Conservation (phyloP, 2,888 invertebrate genomes). For the Cryptus viduatorius region DNA sequence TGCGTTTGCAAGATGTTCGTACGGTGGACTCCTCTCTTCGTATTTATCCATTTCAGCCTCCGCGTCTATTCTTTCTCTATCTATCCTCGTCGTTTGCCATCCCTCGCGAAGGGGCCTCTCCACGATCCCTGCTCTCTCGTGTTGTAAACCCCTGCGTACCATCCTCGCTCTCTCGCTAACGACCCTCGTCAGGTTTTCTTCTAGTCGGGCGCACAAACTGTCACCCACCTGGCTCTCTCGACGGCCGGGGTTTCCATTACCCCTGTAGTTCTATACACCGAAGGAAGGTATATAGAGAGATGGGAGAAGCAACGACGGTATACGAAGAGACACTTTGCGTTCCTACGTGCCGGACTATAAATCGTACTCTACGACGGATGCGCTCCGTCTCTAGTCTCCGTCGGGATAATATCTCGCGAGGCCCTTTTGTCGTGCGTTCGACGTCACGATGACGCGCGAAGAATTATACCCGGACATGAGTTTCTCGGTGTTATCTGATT, state of each 20-base stretch:
- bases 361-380: constrained; percentile 37
- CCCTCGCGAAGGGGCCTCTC: constrained; percentile 12
- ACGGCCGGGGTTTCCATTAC: constrained; percentile 63
- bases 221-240: constrained; percentile 66
- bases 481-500: constrained; percentile 8
- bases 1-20: constrained; percentile 35
- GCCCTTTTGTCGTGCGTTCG: constrained; percentile 52
- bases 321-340: constrained; percentile 58
- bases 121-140: constrained; percentile 36
- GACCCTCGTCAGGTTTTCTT: constrained; percentile 68
- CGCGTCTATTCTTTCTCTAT: constrained; percentile 47
- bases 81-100: constrained; percentile 43
- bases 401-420: constrained; percentile 52
- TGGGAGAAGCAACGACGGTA: constrained; percentile 20
- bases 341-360: constrained; percentile 59
- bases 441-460: constrained; percentile 43
- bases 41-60: constrained; percentile 54
- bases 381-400: constrained; percentile 37
- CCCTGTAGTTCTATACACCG: constrained; percentile 33
- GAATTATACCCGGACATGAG: constrained; percentile 19
- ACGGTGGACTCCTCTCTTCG: constrained; percentile 33
- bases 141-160: constrained; percentile 34
- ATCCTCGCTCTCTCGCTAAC: constrained; percentile 56
- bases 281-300: constrained; percentile 9
- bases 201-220: constrained; percentile 64